Evolutionary conservation across 2,797 vertebrate species (phyloP).

Genomic region (Catharus ustulatus): DNA sequence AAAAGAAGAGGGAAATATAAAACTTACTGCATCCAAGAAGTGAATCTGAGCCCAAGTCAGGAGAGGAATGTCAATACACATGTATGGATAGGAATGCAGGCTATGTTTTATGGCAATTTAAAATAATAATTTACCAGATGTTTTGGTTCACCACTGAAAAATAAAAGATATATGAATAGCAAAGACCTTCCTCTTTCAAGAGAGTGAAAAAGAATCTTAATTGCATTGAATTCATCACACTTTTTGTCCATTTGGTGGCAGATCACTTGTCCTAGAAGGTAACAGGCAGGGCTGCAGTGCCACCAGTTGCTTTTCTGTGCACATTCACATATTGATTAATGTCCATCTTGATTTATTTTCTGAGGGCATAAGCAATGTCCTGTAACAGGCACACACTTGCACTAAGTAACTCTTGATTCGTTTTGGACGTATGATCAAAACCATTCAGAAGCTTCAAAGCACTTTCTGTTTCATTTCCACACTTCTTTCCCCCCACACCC

Average conservation of each 20-base stretch:
- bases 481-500: background rate
- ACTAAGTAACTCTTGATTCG: constrained; percentile 29
- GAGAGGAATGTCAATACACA: background rate
- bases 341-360: constrained; percentile 46
- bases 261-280: background rate
- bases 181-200: background rate
- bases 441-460: constrained; percentile 33
- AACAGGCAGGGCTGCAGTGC: background rate
- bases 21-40: background rate
- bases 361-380: constrained; percentile 18
- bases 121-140: background rate
- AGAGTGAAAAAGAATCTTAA: background rate
- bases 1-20: background rate
- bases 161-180: background rate
- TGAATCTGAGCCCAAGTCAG: background rate
- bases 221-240: background rate
- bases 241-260: background rate
- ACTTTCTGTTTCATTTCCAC: background rate
- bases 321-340: constrained; percentile 34
- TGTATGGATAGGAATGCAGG: background rate
- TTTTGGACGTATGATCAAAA: constrained; percentile 40
- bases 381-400: background rate
- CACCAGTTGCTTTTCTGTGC: constrained; percentile 18
- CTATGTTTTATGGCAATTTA: background rate
- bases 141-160: background rate